Percentiles rank a stretch among this genome's conserved stretches.
These are phyloP conservation scores for Tupaia chinensis DNA, from an alignment of 2,113 vertebrate genomes.

Conservation along the genomic window DNA sequence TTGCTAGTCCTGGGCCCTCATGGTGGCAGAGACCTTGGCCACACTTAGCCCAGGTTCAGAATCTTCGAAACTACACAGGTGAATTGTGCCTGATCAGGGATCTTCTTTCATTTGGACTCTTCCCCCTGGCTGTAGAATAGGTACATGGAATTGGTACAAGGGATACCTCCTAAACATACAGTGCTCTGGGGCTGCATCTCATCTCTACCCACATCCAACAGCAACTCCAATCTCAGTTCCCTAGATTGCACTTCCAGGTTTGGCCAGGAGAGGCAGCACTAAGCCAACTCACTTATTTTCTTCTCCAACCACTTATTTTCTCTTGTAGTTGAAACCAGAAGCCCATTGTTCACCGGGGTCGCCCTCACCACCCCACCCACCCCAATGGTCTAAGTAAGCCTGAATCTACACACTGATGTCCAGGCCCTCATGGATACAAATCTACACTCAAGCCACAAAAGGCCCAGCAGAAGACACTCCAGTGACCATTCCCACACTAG, in stretches of 20 bases:
- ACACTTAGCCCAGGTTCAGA: background rate
- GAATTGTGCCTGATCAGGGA: background rate
- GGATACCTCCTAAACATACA: slow-evolving; percentile 21
- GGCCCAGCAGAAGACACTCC: background rate
- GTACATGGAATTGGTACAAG: background rate
- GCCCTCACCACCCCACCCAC: no score
- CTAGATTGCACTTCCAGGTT: background rate
- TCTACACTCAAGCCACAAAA: slow-evolving; percentile 39
- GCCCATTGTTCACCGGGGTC: background rate
- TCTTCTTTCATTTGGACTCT: slow-evolving; percentile 8
- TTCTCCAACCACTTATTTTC: slow-evolving; percentile 39
- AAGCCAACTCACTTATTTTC: slow-evolving; percentile 56
- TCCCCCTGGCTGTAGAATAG: background rate
- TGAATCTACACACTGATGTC: background rate
- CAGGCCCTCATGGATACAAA: background rate
- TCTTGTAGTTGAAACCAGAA: slow-evolving; percentile 52
- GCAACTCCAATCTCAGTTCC: background rate
- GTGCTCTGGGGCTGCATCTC: background rate
- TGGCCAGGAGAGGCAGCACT: background rate
- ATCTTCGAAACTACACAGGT: background rate
- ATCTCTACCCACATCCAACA: background rate
- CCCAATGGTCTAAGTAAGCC: background rate
- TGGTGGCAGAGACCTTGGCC: background rate
- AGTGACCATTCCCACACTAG: background rate
- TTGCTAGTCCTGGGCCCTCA: background rate